Conservation (phyloP, 2,888 invertebrate species). For the Leuctra nigra region DNA sequence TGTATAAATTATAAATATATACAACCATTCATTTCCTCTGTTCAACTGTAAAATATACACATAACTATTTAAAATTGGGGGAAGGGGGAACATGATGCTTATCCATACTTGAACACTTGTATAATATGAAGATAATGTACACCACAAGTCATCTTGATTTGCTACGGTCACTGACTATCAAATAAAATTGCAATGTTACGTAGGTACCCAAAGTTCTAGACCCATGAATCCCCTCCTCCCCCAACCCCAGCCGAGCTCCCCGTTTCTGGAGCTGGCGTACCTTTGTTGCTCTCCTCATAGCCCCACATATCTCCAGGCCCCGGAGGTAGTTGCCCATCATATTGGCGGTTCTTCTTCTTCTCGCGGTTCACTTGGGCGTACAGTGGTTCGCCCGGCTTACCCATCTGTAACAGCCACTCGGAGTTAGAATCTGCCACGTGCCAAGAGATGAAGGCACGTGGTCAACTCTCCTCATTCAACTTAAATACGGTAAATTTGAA, state of each 20-base stretch:
- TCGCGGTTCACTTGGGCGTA: slow-evolving; percentile 61
- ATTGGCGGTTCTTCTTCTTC: slow-evolving; percentile 50
- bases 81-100: slow-evolving; percentile 20
- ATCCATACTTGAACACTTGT: slow-evolving; percentile 15
- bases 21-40: slow-evolving; percentile 24
- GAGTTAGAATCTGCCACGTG: too few relatives aligned
- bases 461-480: too few relatives aligned
- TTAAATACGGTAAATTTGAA: too few relatives aligned
- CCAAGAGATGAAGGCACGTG: too few relatives aligned
- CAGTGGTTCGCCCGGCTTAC: slow-evolving; percentile 53
- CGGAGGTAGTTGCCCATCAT: slow-evolving; percentile 30
- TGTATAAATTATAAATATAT: slow-evolving; percentile 27
- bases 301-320: slow-evolving; percentile 34
- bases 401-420: slow-evolving; percentile 31
- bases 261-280: slow-evolving; percentile 21
- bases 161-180: slow-evolving; percentile 17
- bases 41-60: slow-evolving; percentile 28
- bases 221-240: slow-evolving; percentile 50
- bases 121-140: slow-evolving; percentile 14
- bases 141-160: neutral
- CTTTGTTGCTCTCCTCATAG: slow-evolving; percentile 32
- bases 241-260: slow-evolving; percentile 34
- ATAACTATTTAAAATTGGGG: slow-evolving; percentile 24
- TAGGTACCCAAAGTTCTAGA: slow-evolving; percentile 34
- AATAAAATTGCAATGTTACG: slow-evolving; percentile 12